phyloP scores from a whole-genome alignment of 2,797 vertebrate genomes.

The Pantherophis vulpinus region DNA sequence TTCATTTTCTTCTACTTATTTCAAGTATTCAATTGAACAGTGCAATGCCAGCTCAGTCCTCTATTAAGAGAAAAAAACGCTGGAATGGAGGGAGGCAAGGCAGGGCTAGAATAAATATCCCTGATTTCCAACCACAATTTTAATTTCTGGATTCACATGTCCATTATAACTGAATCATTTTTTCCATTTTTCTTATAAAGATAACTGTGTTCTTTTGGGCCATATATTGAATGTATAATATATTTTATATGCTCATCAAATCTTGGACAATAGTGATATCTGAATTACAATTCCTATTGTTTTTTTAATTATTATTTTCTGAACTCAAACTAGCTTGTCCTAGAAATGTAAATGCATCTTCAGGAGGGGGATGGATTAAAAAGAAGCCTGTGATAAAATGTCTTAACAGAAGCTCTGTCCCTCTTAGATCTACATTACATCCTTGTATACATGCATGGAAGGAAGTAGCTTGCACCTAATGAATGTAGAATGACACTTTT shows the following conservation, averaged over 20 bases:
- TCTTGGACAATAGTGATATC: background rate
- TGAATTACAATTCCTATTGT: background rate
- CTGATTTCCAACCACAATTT: background rate
- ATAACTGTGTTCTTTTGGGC: background rate
- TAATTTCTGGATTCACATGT: background rate
- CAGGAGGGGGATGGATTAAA: background rate
- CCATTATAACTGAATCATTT: background rate
- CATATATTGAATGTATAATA: background rate
- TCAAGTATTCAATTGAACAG: background rate
- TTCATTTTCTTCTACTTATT: constrained; percentile 1
- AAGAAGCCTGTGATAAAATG: too few species aligned
- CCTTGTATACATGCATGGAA: background rate
- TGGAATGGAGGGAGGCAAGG: too few species aligned
- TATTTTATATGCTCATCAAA: background rate
- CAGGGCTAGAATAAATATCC: background rate
- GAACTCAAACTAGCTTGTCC: background rate
- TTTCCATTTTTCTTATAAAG: background rate
- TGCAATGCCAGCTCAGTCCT: background rate
- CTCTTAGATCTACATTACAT: background rate
- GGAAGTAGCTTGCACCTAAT: background rate
- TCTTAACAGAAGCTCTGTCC: background rate
- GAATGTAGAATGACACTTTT: background rate
- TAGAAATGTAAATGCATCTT: background rate
- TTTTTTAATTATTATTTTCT: background rate
- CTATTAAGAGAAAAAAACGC: background rate